phyloP scores from a whole-genome alignment of 2,113 vertebrate genomes.

The Psittacara wagleri region DNA sequence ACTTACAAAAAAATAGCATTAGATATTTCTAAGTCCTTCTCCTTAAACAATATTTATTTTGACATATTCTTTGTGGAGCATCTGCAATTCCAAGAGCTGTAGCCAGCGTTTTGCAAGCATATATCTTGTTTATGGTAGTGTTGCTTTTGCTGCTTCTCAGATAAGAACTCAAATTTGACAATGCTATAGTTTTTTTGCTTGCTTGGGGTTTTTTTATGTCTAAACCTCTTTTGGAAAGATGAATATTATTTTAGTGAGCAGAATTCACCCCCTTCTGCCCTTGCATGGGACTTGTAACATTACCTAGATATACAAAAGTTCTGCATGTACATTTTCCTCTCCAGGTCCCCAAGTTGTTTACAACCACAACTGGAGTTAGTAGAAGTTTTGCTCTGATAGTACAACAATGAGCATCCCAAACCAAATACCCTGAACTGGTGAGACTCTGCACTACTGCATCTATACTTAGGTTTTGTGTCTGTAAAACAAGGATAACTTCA shows the following conservation, averaged over 20 bases:
- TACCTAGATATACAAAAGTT: background rate
- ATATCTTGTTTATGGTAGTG: background rate
- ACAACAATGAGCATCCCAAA: background rate
- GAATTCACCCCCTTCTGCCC: background rate
- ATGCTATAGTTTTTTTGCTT: background rate
- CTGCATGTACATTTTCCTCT: background rate
- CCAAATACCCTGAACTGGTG: background rate
- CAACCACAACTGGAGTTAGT: background rate
- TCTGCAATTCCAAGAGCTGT: background rate
- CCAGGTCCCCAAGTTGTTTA: background rate
- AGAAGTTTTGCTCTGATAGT: background rate
- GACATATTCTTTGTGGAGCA: background rate
- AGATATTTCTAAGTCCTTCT: background rate
- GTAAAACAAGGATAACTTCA: background rate
- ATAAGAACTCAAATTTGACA: background rate
- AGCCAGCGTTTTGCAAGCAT: background rate
- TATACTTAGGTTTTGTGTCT: background rate
- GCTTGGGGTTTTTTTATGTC: background rate
- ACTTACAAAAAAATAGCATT: background rate
- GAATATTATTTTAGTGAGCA: background rate
- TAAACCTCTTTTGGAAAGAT: background rate
- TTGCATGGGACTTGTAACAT: background rate
- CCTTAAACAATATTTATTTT: background rate
- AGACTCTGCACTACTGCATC: background rate
- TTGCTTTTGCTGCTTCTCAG: background rate